Evolutionary conservation across 1,140 invertebrate species (phyloP).

Genomic region (Orchestia grillus): DNA sequence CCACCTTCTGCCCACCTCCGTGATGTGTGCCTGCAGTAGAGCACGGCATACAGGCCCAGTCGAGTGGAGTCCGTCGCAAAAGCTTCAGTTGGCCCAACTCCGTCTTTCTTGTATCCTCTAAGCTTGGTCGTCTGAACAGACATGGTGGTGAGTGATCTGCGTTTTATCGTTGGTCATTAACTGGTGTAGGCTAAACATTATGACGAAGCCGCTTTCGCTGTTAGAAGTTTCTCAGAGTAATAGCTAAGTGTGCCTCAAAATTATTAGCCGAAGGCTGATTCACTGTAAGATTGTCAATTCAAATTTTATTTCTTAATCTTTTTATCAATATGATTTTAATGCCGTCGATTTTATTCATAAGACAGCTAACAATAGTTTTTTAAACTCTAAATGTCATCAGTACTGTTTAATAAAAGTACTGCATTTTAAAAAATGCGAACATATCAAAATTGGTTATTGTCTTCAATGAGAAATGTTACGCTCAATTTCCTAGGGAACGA

Average conservation of each 20-base stretch:
- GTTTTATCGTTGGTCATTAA: not conserved
- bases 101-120: not conserved
- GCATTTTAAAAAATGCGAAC: no score
- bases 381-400: no score
- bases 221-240: not conserved
- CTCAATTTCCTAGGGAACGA: no score
- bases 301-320: not conserved
- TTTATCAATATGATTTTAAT: not conserved
- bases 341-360: no score
- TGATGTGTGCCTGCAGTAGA: not conserved
- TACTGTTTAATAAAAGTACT: no score
- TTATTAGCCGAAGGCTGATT: not conserved
- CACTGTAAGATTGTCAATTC: no score
- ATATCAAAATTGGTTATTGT: no score
- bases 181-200: not conserved
- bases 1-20: slow-evolving; percentile 19
- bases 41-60: not conserved
- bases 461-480: no score
- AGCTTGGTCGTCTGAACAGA: not conserved
- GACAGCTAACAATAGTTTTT: no score
- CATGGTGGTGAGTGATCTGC: not conserved
- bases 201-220: not conserved
- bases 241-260: not conserved
- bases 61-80: not conserved
- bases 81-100: not conserved